phyloP scores from a whole-genome alignment of 2,888 invertebrate genomes.

The Eilema caniola region DNA sequence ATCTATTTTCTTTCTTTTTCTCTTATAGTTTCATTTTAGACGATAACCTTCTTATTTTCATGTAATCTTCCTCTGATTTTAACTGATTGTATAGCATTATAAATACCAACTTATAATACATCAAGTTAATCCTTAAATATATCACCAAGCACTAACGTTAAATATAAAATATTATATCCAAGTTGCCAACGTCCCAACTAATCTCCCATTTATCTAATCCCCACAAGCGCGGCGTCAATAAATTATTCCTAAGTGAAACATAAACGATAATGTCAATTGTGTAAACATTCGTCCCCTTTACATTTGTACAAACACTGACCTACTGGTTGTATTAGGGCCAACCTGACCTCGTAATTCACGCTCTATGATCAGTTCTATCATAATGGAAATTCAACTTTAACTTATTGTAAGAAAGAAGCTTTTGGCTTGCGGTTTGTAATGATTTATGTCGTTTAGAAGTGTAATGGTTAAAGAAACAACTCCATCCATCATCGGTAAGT shows the following conservation, averaged over 20 bases:
- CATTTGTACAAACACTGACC: slow-evolving; percentile 78
- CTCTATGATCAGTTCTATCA: slow-evolving; percentile 27
- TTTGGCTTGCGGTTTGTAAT: not conserved
- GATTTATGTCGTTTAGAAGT: slow-evolving; percentile 47
- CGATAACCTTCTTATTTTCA: not conserved
- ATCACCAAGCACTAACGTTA: slow-evolving; percentile 1
- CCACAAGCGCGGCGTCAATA: slow-evolving; percentile 69
- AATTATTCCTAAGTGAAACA: slow-evolving; percentile 82
- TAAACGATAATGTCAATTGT: slow-evolving; percentile 81
- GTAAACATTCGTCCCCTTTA: slow-evolving; percentile 73
- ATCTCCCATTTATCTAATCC: slow-evolving; percentile 56
- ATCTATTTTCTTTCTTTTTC: not conserved
- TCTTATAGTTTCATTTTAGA: not conserved
- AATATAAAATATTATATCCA: slow-evolving; percentile 19
- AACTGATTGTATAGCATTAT: not conserved
- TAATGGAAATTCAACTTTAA: slow-evolving; percentile 39
- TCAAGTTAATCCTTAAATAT: slow-evolving; percentile 14
- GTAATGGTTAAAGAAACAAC: slow-evolving; percentile 56
- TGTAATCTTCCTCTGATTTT: slow-evolving; percentile 2
- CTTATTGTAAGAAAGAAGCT: not conserved
- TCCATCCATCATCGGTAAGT: slow-evolving; percentile 83
- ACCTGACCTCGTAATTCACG: slow-evolving; percentile 55
- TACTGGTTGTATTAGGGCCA: slow-evolving; percentile 70
- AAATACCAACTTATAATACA: not conserved
- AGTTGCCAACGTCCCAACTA: slow-evolving; percentile 30